A percentile compares a stretch with the other conserved stretches of the same genome.
Conservation (phyloP, 2,113 vertebrate genomes). For the Corapipo altera region DNA sequence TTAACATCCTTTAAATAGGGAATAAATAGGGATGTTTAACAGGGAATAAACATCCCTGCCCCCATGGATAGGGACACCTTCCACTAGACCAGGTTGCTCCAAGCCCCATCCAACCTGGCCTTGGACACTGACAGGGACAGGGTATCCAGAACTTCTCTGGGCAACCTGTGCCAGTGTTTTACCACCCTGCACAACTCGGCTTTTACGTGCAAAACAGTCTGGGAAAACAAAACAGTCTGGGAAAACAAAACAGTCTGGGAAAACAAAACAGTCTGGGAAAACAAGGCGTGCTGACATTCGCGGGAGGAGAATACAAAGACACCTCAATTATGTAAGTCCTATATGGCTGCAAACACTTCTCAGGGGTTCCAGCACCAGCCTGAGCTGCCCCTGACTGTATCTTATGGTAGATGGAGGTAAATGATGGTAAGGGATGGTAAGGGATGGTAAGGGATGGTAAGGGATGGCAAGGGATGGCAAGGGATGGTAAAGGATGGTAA, state of each 20-base stretch:
- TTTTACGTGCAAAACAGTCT: rapidly evolving
- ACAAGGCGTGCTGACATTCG: rapidly evolving
- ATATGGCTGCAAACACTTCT: rapidly evolving
- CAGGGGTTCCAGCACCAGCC: rapidly evolving
- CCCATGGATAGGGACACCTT: neutral
- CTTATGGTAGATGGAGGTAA: too few relatives aligned
- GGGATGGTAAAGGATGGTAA: neutral
- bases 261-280: neutral
- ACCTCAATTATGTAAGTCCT: rapidly evolving
- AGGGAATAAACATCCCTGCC: neutral
- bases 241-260: too few relatives aligned
- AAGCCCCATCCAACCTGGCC: neutral
- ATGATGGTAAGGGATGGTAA: too few relatives aligned
- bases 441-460: too few relatives aligned
- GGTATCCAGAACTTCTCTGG: neutral
- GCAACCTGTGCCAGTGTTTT: neutral
- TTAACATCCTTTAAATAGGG: neutral
- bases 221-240: neutral
- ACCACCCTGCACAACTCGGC: rapidly evolving
- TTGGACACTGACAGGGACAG: neutral
- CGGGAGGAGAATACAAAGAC: rapidly evolving
- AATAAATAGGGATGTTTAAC: neutral
- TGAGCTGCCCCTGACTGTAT: neutral
- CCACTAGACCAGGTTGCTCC: rapidly evolving
- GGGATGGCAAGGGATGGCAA: too few relatives aligned